These are phyloP conservation scores for Actinostola sp. DNA, from an alignment of 92 coral and sea anemone genomes.

Conservation along the genomic window DNA sequence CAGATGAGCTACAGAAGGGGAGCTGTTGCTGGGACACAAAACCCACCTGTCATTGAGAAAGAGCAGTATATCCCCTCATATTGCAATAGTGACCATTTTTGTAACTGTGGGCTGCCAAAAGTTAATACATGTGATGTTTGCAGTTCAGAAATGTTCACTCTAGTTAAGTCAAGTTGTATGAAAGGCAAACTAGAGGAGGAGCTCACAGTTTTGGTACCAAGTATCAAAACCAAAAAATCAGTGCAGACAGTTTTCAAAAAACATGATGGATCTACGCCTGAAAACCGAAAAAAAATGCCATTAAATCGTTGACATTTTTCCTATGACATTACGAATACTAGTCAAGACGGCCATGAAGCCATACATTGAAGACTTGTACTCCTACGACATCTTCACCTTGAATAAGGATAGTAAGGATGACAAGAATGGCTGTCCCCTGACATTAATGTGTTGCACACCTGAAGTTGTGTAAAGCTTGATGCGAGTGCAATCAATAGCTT, in stretches of 20 bases:
- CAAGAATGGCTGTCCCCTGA: too few relatives aligned
- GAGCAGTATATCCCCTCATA: constrained; percentile 35
- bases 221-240: not conserved
- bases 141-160: constrained; percentile 17
- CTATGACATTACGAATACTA: too few relatives aligned
- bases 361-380: too few relatives aligned
- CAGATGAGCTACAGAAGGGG: constrained; percentile 22
- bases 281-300: too few relatives aligned
- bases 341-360: too few relatives aligned
- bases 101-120: constrained; percentile 31
- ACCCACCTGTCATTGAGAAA: constrained; percentile 3
- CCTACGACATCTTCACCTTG: too few relatives aligned
- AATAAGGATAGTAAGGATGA: too few relatives aligned
- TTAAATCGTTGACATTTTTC: too few relatives aligned
- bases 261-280: not conserved
- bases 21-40: constrained; percentile 34
- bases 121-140: constrained; percentile 24
- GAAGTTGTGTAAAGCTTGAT: too few relatives aligned
- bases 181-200: not conserved
- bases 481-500: too few relatives aligned
- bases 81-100: constrained; percentile 25
- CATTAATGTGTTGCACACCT: too few relatives aligned
- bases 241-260: not conserved
- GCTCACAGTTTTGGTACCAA: constrained; percentile 6
- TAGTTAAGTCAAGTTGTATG: constrained; percentile 12